These are phyloP conservation scores for Acrossocheilus fasciatus DNA, from an alignment of 2,797 vertebrate genomes.

Conservation along the genomic window DNA sequence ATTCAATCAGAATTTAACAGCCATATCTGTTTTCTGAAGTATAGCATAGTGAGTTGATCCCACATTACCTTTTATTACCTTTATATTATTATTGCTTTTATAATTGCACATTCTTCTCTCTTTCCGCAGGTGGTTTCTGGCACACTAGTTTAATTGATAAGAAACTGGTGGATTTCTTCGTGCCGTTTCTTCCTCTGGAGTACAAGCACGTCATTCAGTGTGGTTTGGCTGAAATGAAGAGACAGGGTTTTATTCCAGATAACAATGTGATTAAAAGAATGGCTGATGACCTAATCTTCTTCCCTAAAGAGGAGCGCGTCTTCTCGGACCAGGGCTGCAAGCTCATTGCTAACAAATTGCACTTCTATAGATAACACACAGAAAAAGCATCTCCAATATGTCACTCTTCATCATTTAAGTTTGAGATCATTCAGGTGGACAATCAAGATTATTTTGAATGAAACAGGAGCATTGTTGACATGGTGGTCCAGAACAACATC, in stretches of 20 bases:
- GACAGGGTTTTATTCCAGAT: constrained; percentile 53
- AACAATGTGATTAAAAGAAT: constrained; percentile 73
- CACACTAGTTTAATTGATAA: constrained; percentile 89
- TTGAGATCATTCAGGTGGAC: too few species aligned
- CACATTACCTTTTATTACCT: too few species aligned
- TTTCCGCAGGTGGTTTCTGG: constrained; percentile 87
- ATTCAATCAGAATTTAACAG: too few species aligned
- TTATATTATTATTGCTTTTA: not conserved
- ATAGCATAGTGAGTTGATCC: too few species aligned
- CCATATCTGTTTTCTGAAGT: too few species aligned
- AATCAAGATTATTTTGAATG: too few species aligned
- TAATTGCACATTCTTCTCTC: not conserved
- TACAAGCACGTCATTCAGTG: constrained; percentile 88
- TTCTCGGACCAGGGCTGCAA: constrained; percentile 94
- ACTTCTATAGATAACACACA: constrained; percentile 67
- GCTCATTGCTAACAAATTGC: constrained; percentile 85
- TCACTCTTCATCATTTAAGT: too few species aligned
- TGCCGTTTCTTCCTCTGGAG: constrained; percentile 94
- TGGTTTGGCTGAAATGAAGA: constrained; percentile 80
- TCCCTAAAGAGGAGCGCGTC: constrained; percentile 84
- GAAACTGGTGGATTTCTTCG: constrained; percentile 91
- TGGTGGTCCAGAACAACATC: too few species aligned
- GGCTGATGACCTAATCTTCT: constrained; percentile 85
- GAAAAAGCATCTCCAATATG: too few species aligned
- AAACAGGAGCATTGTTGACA: too few species aligned